Percentiles rank a stretch among this genome's conserved stretches.
Conservation (phyloP, 2,888 invertebrate genomes). For the Lithophane leautieri region DNA sequence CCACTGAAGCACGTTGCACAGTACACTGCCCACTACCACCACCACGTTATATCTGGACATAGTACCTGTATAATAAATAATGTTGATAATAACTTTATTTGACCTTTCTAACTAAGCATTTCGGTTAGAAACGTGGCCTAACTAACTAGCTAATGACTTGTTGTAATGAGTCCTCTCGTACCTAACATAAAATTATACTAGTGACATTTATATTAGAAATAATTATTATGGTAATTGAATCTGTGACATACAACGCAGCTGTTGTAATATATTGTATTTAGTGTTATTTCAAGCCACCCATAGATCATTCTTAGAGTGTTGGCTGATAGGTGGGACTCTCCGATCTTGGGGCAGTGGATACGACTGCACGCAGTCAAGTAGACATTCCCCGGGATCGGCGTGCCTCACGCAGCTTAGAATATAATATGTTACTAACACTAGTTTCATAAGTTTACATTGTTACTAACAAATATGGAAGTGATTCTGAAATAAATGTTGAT, state of each 20-base stretch:
- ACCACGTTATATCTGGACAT: slow-evolving; percentile 33
- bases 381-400: too few relatives aligned
- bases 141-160: slow-evolving; percentile 35
- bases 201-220: slow-evolving; percentile 54
- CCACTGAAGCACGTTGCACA: slow-evolving; percentile 53
- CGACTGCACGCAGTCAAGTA: too few relatives aligned
- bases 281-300: neutral
- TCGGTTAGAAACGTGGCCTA: slow-evolving; percentile 33
- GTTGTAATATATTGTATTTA: slow-evolving; percentile 23
- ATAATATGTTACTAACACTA: too few relatives aligned
- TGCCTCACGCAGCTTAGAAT: too few relatives aligned
- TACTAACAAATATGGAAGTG: too few relatives aligned
- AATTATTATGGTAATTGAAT: slow-evolving; percentile 45
- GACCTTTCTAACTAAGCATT: slow-evolving; percentile 49
- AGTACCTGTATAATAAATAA: slow-evolving; percentile 34
- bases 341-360: too few relatives aligned
- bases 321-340: too few relatives aligned
- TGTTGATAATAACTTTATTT: slow-evolving; percentile 52
- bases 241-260: slow-evolving; percentile 21
- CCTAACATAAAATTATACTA: slow-evolving; percentile 37
- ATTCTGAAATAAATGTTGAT: too few relatives aligned
- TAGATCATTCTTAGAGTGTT: too few relatives aligned
- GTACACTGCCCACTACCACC: slow-evolving; percentile 36
- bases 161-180: slow-evolving; percentile 41
- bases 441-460: too few relatives aligned